A percentile compares a stretch with the other conserved stretches of the same genome.
phyloP scores from a whole-genome alignment of 2,888 invertebrate genomes.

The Rapana venosa region DNA sequence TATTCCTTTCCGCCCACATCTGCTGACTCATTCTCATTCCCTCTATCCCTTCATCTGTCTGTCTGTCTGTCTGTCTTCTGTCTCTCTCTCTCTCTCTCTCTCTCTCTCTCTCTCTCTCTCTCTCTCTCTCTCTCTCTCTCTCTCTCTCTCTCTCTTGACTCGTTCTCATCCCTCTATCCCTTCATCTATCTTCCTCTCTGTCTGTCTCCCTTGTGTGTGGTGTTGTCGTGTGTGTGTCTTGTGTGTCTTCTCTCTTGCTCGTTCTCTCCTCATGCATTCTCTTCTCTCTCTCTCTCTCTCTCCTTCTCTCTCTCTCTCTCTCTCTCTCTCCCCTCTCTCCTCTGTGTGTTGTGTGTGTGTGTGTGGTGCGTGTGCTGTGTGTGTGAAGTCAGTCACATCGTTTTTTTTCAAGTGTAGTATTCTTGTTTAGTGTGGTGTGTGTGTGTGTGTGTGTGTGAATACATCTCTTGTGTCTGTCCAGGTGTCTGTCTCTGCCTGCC shows the following conservation, averaged over 20 bases:
- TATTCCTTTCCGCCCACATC: no score
- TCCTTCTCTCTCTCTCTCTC: no score
- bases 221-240: no score
- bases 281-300: neutral
- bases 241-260: constrained; percentile 29
- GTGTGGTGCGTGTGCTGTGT: no score
- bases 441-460: no score
- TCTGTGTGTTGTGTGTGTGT: no score
- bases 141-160: neutral
- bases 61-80: neutral
- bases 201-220: constrained; percentile 29
- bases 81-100: neutral
- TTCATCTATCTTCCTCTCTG: constrained; percentile 23
- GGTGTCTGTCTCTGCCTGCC: no score
- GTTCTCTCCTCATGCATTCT: neutral
- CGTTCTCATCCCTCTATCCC: neutral
- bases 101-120: neutral
- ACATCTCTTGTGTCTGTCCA: no score
- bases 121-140: constrained; percentile 7
- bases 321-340: no score
- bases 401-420: no score
- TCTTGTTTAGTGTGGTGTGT: no score
- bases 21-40: neutral
- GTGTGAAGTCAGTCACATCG: no score
- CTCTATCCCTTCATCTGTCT: constrained; percentile 26